Percentiles rank a stretch among this genome's conserved stretches.
These are phyloP conservation scores for Rhinogobio ventralis DNA, from an alignment of 2,797 vertebrate genomes.

Conservation along the genomic window DNA sequence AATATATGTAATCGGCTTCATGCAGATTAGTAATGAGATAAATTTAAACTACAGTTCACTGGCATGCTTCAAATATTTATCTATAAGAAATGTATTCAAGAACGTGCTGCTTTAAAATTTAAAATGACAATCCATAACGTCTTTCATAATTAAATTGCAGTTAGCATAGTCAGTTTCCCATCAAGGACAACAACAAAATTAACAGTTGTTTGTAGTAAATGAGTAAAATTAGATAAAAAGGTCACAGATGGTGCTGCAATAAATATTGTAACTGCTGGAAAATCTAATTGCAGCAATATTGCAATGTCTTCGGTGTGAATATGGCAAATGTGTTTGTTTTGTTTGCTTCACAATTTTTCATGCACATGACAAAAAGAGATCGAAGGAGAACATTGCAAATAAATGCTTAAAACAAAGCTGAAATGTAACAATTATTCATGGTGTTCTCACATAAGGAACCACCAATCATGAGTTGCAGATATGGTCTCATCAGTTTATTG, in stretches of 20 bases:
- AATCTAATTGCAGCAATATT: neutral
- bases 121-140: neutral
- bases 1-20: neutral
- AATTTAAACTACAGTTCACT: neutral
- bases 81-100: neutral
- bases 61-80: neutral
- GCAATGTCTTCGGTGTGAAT: neutral
- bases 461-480: conserved; percentile 2
- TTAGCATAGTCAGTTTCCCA: neutral
- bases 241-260: neutral
- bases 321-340: neutral
- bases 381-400: neutral
- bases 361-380: neutral
- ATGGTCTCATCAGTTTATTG: conserved; percentile 46
- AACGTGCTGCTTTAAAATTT: neutral
- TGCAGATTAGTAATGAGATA: neutral
- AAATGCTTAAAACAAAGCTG: neutral
- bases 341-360: neutral
- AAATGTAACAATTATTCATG: neutral
- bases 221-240: neutral
- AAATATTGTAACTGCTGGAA: neutral
- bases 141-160: neutral
- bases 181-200: conserved; percentile 12
- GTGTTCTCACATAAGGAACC: neutral
- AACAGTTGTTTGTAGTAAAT: neutral